Base-by-base conservation (phyloP, 2,113 vertebrate species). In the Marcusenius ussheri region DNA sequence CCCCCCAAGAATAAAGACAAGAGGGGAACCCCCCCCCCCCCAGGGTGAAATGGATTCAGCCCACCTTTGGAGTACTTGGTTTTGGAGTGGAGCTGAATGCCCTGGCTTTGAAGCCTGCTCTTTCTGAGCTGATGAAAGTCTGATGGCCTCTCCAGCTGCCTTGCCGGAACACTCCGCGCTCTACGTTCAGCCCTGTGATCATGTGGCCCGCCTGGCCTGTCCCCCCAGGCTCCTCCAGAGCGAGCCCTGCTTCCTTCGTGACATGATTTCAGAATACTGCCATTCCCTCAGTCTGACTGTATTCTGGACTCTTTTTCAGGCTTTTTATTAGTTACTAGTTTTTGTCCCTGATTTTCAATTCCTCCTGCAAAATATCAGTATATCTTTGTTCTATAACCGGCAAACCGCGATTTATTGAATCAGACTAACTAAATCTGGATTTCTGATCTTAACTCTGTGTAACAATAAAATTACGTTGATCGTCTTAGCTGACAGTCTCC, bases 61-160 rank as follows among this genome's bases (percentile, higher is more conserved):
- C 45, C 83, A 27, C 24, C 45, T 49, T 49, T 86, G 47, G 24
- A 47, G 83, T 27, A 13, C 83, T 49, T 24, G 11, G 24, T 47
- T 80, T 27, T 47, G 83, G 83, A 86, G 83, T 31, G n/a, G 21
- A 27, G 46, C 83, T 13, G 3, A 31, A 24, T 84, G 83, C 45
- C 31, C 11, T 53, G 85, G 21, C 49, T 87, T 87, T 87, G 86
- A 87, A 87, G 86, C 50, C 8, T 6, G 51, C 13, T 53, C 31
- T 27, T 53, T 87, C 86, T 50, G n/a, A 53, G 86, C 31, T 58
- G 49, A 87, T 87, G 49, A 87, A 56, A 51, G 50, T 53, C 86
- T 53, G 49, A 35, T 42, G 47, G 49, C 51, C 31, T 58, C 86
- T 58, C 31, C 83, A 85, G 83, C 35, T 49, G 45, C 46, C 19